These are phyloP conservation scores for Drosophila yakuba DNA, from an alignment of 1,140 invertebrate species.

Conservation along the genomic window DNA sequence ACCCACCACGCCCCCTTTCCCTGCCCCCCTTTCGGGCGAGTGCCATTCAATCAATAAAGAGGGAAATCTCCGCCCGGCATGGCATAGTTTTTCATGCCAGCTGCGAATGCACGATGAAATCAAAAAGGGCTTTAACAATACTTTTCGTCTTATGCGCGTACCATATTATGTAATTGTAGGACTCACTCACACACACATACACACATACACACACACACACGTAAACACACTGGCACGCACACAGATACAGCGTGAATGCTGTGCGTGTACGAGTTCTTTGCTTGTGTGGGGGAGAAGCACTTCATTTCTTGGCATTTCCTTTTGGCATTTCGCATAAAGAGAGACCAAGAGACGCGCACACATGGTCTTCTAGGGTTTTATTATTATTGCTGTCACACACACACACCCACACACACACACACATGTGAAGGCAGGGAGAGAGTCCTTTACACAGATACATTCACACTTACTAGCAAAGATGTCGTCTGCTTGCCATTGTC, in stretches of 20 bases:
- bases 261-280: conserved; percentile 5
- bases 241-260: conserved; percentile 7
- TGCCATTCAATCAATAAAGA: conserved; percentile 29
- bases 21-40: not conserved
- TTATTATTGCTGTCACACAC: conserved; percentile 68
- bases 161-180: conserved; percentile 80
- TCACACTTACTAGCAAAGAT: conserved; percentile 40
- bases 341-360: conserved; percentile 27
- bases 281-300: conserved; percentile 56
- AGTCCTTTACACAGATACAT: conserved; percentile 8
- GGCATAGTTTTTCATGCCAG: conserved; percentile 36
- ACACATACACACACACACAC: not conserved
- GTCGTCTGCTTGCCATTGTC: conserved; percentile 68
- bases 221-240: not conserved
- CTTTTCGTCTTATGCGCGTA: conserved; percentile 69
- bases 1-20: not conserved
- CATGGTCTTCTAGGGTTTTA: conserved; percentile 68
- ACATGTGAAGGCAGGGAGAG: not conserved
- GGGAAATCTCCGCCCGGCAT: conserved; percentile 42
- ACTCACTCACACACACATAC: conserved; percentile 39
- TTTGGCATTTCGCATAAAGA: conserved; percentile 46
- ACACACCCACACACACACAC: conserved; percentile 21
- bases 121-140: conserved; percentile 68
- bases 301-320: conserved; percentile 79
- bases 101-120: conserved; percentile 43